Percentiles rank a stretch among this genome's conserved stretches.
These are phyloP conservation scores for Balearica regulorum DNA, from an alignment of 2,797 vertebrate species.

Conservation along the genomic window DNA sequence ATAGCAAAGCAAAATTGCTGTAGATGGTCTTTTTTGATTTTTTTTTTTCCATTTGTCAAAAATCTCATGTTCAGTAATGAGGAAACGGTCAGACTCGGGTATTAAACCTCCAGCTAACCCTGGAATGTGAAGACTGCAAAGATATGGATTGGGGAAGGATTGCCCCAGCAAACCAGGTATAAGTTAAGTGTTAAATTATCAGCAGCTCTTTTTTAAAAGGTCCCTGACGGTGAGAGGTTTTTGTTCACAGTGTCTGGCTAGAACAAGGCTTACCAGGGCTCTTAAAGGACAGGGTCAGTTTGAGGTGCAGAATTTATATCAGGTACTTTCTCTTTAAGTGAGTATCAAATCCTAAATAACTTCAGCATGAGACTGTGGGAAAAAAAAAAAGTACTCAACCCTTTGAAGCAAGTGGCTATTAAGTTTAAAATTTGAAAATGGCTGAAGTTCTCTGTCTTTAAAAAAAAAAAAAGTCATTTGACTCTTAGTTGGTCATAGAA, in stretches of 20 bases:
- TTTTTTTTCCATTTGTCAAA: constrained; percentile 17
- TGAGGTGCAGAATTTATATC: background rate
- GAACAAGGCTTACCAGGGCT: background rate
- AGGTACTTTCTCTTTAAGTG: background rate
- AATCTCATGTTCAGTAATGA: constrained; percentile 25
- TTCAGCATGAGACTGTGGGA: background rate
- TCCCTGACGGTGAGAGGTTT: background rate
- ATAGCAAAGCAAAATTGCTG: background rate
- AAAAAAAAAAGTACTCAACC: background rate
- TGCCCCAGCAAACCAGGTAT: constrained; percentile 29
- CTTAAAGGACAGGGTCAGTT: background rate
- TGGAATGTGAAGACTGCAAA: constrained; percentile 26
- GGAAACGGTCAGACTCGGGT: background rate
- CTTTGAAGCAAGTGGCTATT: background rate
- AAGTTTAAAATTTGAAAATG: background rate
- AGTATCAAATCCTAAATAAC: background rate
- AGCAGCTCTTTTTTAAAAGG: background rate
- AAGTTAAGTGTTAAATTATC: constrained; percentile 57
- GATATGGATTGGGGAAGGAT: constrained; percentile 23
- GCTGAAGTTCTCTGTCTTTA: background rate
- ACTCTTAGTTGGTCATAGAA: background rate
- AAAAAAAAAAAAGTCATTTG: background rate
- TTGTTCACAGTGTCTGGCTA: background rate
- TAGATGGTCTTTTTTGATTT: background rate
- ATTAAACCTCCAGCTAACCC: background rate